Base-by-base conservation (phyloP, 2,888 invertebrate genomes). In the Heliconius ismenius region DNA sequence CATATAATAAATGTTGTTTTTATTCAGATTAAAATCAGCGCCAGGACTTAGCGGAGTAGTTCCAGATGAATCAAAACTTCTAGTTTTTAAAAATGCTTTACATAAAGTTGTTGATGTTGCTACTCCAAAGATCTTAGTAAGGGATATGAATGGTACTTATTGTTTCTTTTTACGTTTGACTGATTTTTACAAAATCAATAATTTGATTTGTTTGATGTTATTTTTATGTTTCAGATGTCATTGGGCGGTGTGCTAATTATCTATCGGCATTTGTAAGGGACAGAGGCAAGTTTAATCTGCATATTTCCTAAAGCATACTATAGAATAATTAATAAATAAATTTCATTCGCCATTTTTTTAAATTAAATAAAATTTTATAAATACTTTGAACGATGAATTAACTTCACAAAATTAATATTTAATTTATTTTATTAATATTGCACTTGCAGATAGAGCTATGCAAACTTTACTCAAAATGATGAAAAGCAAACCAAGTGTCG, bases 181-280 rank as follows among this genome's bases (percentile, higher is more conserved):
- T 28, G n/a, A n/a, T 58, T 58, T n/a, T n/a, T n/a, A n/a, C 3
- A 58, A 49, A 49, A 3, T 58, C 9, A n/a, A n/a, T 10, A n/a
- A 58, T n/a, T 58, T n/a, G 3, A 58, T 4, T 36, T 65, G 6
- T 28, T 28, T 28, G 28, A 58, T 18, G 3, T 63, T 75, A 64
- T 15, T 75, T 58, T 49, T 79, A 79, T 49, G 68, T 89, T 90
- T 58, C 87, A 92, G 92, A 83, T 60, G 88, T 88, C 0, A 83
- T 91, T 60, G 81, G 79, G 0, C 83, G 88, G 54, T 87, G 88
- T 76, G 85, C 86, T 7, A 85, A 87, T 77, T 91, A 91, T 77
- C 82, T 92, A 69, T 92, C 92, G 6, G 90, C 85, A 13, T 90
- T 88, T 81, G 80, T 84, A 28, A 87, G 91, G 36, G 91, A 92